Conservation (phyloP, 2,797 vertebrate genomes). For the Platalea minor region DNA sequence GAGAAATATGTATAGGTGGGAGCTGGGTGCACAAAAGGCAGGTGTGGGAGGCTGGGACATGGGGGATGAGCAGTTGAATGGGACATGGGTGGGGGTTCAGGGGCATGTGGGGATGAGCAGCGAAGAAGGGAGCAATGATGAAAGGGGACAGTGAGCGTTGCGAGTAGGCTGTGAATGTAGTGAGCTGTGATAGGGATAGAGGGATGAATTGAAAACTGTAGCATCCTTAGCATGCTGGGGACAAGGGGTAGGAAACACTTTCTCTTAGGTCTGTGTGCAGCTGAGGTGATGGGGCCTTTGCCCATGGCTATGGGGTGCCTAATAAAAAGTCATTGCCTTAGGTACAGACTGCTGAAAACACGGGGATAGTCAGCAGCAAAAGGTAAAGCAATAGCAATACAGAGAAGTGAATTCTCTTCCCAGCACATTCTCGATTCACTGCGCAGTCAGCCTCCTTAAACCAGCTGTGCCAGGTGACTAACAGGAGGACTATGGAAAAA, state of each 20-base stretch:
- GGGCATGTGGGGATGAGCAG: background rate
- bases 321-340: background rate
- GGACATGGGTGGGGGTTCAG: background rate
- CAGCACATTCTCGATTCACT: background rate
- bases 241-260: background rate
- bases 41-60: background rate
- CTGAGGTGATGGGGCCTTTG: background rate
- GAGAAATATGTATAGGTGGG: background rate
- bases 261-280: background rate
- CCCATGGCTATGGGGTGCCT: background rate
- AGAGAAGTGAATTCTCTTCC: background rate
- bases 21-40: background rate
- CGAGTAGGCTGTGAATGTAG: background rate
- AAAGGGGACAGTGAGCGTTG: background rate
- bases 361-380: accelerated
- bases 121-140: background rate
- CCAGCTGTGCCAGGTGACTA: background rate
- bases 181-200: background rate
- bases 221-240: background rate
- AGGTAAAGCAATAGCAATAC: background rate
- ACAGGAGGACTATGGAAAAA: background rate
- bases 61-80: background rate
- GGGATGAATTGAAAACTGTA: background rate
- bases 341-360: background rate
- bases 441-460: background rate